Evolutionary conservation across 2,888 invertebrate genomes (phyloP), one percentile per base, ranked within the genome.

Genomic region (Ophion ellenae): DNA sequence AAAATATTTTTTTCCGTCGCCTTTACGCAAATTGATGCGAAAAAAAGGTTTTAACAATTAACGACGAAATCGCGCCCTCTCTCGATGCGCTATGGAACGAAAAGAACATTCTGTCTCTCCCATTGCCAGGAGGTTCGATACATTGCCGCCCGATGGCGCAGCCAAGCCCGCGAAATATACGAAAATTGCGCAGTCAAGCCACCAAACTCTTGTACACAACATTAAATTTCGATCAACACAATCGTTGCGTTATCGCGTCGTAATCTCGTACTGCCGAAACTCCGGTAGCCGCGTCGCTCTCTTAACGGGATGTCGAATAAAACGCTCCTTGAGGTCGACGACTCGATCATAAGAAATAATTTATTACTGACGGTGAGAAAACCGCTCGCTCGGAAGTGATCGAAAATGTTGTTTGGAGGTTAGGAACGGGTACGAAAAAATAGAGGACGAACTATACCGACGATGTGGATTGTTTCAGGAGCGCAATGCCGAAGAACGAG

Each of bases 271-370:
- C 47, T 69, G 20, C 7, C 10, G 24, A 5, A 24, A n/a, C 17
- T 36, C 9, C 2, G 1, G 53, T 53, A 66, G 24, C 24, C 32
- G 36, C 20, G 59, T 17, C 10, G 10, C 2, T 45, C 45, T n/a
- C 64, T 11, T 2, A 57, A 69, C 32, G 80, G 11, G 66, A 91
- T 91, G 89, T 82, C 94, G 91, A 94, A 94, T 83, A 94, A 94
- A 75, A 95, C 95, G 91, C 94, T 95, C 82, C 94, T 96, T n/a
- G 96, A 96, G 81, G 94, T 96, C 36, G 96, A 96, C 91, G 95
- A 95, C 6, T 94, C 95, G 66, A 95, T 96, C 81, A 94, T 96
- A 91, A 96, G 95, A 82, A 95, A 95, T 74, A 96, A 95, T 89
- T 90, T 95, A 74, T 82, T 91, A 17, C 75, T 94, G 47, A 84